Evolutionary conservation across 2,113 vertebrate species (phyloP).

Genomic region (Phylloscopus trochiloides): DNA sequence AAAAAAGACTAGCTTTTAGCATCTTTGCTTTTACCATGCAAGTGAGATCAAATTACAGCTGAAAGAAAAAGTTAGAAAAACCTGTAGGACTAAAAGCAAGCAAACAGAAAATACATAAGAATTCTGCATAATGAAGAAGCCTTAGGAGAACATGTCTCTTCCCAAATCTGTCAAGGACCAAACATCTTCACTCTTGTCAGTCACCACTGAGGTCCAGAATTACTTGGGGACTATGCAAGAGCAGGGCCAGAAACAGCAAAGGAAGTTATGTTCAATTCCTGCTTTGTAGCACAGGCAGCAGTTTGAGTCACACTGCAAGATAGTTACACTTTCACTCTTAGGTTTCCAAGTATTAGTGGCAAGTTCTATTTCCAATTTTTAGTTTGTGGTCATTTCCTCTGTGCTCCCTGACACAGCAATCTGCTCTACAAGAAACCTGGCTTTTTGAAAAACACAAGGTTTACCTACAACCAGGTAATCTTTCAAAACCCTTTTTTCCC

Average conservation of each 20-base stretch:
- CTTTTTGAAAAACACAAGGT: not conserved
- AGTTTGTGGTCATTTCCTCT: not conserved
- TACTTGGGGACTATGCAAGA: not conserved
- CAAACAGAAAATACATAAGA: not conserved
- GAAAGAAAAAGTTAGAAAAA: constrained; percentile 59
- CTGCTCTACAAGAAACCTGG: not conserved
- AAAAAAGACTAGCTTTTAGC: not conserved
- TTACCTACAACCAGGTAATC: not conserved
- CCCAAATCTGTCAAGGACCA: constrained; percentile 31
- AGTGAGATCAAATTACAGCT: constrained; percentile 16
- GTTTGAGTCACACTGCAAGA: not conserved
- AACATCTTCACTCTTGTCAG: not conserved
- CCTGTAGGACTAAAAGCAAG: constrained; percentile 24
- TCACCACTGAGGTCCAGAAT: not conserved
- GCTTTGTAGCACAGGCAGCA: not conserved
- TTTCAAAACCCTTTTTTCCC: not conserved
- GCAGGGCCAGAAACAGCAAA: not conserved
- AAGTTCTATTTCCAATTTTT: not conserved
- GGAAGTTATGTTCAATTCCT: not conserved
- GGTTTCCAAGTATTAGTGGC: not conserved
- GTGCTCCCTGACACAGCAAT: not conserved
- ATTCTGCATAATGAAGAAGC: not conserved
- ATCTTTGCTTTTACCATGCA: not conserved
- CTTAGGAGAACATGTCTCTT: constrained; percentile 12
- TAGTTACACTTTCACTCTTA: not conserved